These are phyloP conservation scores for Uromys caudimaculatus DNA, from an alignment of 2,797 vertebrate genomes.

Conservation along the genomic window DNA sequence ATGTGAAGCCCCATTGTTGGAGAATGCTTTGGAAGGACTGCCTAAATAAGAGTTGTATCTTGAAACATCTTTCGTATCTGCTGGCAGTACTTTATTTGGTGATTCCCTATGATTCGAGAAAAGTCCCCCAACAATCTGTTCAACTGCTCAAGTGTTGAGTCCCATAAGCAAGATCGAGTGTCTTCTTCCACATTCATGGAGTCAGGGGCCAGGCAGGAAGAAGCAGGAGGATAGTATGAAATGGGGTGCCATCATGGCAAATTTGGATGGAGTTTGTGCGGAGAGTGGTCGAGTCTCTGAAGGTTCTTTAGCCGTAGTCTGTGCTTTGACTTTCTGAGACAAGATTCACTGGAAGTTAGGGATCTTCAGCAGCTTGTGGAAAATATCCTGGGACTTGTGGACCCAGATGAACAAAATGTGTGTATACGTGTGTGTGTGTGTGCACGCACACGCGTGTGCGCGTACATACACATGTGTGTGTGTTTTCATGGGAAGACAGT, in stretches of 20 bases:
- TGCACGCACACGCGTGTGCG: neutral
- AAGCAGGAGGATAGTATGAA: neutral
- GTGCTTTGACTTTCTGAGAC: neutral
- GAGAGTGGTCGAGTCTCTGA: neutral
- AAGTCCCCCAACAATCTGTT: neutral
- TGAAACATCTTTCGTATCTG: neutral
- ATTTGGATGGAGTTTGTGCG: rapidly evolving
- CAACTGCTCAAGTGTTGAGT: neutral
- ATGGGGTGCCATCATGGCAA: neutral
- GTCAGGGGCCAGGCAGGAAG: neutral
- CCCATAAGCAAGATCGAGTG: neutral
- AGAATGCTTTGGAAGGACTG: slow-evolving; percentile 38
- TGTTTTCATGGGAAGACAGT: neutral
- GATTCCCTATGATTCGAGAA: neutral
- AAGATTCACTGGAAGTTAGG: neutral
- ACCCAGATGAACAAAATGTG: neutral
- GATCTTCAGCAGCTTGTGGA: neutral
- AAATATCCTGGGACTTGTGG: neutral
- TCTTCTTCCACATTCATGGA: neutral
- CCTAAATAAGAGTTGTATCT: neutral
- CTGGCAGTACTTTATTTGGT: neutral
- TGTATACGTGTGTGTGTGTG: neutral
- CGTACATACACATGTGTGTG: neutral
- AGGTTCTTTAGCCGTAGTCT: neutral
- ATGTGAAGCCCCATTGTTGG: slow-evolving; percentile 71